These are phyloP conservation scores for Andrena haemorrhoa DNA, from an alignment of 2,888 invertebrate species.

Conservation along the genomic window DNA sequence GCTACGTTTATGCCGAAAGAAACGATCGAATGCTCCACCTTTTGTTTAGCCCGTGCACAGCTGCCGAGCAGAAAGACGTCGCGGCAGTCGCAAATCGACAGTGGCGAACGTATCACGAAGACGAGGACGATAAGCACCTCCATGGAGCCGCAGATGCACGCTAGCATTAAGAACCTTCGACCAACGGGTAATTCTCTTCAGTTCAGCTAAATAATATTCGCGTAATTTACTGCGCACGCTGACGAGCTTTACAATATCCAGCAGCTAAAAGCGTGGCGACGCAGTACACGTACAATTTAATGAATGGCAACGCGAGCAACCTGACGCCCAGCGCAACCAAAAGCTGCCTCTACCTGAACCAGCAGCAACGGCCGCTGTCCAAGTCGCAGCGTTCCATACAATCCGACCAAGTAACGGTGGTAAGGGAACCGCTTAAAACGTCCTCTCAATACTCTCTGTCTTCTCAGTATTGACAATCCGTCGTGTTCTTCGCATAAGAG, in stretches of 20 bases:
- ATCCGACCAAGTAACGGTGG: constrained; percentile 79
- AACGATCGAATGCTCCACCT: neutral
- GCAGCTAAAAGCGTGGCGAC: constrained; percentile 70
- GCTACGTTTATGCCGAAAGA: neutral
- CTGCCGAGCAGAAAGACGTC: constrained; percentile 63
- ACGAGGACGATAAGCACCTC: constrained; percentile 53
- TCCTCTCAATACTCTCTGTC: neutral
- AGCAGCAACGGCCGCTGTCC: constrained; percentile 74
- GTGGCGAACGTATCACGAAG: constrained; percentile 58
- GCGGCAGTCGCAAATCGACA: constrained; percentile 60
- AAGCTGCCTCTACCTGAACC: constrained; percentile 79
- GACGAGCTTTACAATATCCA: neutral
- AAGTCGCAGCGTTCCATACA: constrained; percentile 81
- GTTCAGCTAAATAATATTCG: neutral
- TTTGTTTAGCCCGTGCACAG: constrained; percentile 47
- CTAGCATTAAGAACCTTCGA: constrained; percentile 39
- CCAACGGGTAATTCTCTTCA: constrained; percentile 54
- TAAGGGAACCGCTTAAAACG: constrained; percentile 59
- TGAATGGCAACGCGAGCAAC: constrained; percentile 73
- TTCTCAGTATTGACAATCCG: neutral
- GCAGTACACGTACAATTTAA: constrained; percentile 78
- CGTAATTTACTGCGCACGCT: neutral
- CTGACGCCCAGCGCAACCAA: constrained; percentile 76
- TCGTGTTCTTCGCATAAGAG: constrained; percentile 44
- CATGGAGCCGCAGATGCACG: constrained; percentile 41